A percentile compares a stretch with the other conserved stretches of the same genome.
These are phyloP conservation scores for Gymnocheta viridis DNA, from an alignment of 2,888 invertebrate genomes.

Conservation along the genomic window DNA sequence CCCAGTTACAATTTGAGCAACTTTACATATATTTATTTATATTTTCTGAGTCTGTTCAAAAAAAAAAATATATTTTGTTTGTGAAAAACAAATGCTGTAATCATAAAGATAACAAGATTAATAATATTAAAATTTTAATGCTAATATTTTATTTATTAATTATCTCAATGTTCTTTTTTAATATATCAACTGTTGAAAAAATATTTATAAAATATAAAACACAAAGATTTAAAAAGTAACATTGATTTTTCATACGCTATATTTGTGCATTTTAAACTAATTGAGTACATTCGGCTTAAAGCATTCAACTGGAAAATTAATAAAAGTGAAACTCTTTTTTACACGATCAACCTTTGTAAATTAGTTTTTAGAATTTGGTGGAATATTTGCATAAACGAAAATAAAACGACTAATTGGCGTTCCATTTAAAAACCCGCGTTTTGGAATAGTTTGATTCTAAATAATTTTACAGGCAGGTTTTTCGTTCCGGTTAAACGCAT, in stretches of 20 bases:
- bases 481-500: too few species aligned
- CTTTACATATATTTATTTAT: neutral
- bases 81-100: slow-evolving; percentile 28
- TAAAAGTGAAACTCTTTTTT: slow-evolving; percentile 35
- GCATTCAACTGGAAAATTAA: neutral
- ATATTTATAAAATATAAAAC: slow-evolving; percentile 33
- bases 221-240: slow-evolving; percentile 27
- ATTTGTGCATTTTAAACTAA: slow-evolving; percentile 37
- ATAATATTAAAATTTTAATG: slow-evolving; percentile 25
- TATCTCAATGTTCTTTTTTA: slow-evolving; percentile 51
- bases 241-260: slow-evolving; percentile 16
- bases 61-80: slow-evolving; percentile 25
- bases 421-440: too few species aligned
- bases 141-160: slow-evolving; percentile 42
- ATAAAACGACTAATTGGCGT: too few species aligned
- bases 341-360: neutral
- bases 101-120: slow-evolving; percentile 12
- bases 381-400: neutral
- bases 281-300: neutral
- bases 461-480: too few species aligned
- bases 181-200: slow-evolving; percentile 36
- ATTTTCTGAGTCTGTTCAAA: slow-evolving; percentile 11
- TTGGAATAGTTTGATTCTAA: too few species aligned
- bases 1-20: too few species aligned
- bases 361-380: neutral